Conservation (phyloP, 1,140 invertebrate species). For the Drosophila parabipectinata region DNA sequence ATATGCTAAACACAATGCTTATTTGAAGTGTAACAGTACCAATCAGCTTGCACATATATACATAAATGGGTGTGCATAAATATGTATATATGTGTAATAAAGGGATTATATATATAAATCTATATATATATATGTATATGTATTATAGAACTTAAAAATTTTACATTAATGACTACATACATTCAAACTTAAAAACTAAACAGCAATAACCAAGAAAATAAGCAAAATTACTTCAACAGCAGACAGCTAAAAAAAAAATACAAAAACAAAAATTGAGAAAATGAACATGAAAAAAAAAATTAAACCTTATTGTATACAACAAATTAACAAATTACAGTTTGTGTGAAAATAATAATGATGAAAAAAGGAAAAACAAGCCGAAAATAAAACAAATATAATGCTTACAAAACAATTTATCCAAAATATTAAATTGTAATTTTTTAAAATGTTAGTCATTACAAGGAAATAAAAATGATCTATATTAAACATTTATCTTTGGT, state of each 20-base stretch:
- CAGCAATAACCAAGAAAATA: conserved; percentile 43
- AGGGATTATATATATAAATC: conserved; percentile 30
- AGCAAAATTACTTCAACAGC: conserved; percentile 50
- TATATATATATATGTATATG: conserved; percentile 36
- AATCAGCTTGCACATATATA: conserved; percentile 20
- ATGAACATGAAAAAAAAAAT: conserved; percentile 79
- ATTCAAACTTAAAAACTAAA: conserved; percentile 54
- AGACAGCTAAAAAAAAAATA: conserved; percentile 37
- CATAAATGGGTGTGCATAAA: background rate
- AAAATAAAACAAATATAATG: conserved; percentile 65
- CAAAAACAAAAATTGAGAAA: conserved; percentile 71
- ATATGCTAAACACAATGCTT: conserved; percentile 35
- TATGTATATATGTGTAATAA: conserved; percentile 13
- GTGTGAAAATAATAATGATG: conserved; percentile 32
- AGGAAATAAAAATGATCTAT: conserved; percentile 77
- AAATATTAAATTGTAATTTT: conserved; percentile 82
- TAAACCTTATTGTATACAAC: conserved; percentile 72
- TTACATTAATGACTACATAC: conserved; percentile 81
- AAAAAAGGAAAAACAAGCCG: conserved; percentile 51
- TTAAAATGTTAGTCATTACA: conserved; percentile 83
- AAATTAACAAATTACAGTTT: conserved; percentile 72
- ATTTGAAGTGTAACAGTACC: conserved; percentile 29
- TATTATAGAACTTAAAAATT: conserved; percentile 56
- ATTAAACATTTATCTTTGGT: conserved; percentile 52
- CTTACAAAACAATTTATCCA: conserved; percentile 81